These are phyloP conservation scores for Pocillopora grandis DNA, from an alignment of 92 coral and sea anemone species.

Conservation along the genomic window DNA sequence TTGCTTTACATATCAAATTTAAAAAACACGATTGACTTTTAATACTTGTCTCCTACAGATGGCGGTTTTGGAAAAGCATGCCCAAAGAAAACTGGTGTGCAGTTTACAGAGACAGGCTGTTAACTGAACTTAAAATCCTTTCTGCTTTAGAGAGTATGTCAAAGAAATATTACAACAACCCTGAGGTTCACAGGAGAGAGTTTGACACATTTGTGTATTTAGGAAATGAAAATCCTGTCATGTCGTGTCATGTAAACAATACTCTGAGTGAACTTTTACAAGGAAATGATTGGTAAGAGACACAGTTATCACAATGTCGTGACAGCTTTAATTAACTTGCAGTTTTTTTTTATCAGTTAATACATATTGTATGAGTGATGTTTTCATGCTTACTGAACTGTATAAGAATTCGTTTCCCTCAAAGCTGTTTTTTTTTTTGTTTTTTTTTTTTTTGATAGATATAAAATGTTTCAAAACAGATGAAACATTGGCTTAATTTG, in stretches of 20 bases:
- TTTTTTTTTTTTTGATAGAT: no score
- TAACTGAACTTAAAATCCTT: slow-evolving; percentile 48
- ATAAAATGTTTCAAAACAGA: no score
- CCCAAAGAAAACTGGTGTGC: slow-evolving; percentile 61
- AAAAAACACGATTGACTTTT: neutral
- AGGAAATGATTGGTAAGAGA: slow-evolving; percentile 53
- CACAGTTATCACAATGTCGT: neutral
- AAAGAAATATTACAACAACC: slow-evolving; percentile 55
- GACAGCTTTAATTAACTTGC: no score
- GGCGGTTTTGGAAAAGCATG: slow-evolving; percentile 67
- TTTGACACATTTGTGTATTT: slow-evolving; percentile 38
- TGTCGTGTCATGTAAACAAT: slow-evolving; percentile 28
- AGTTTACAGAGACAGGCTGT: slow-evolving; percentile 58
- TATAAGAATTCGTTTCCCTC: neutral
- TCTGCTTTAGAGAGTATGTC: slow-evolving; percentile 49
- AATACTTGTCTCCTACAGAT: slow-evolving; percentile 32
- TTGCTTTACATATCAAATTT: no score
- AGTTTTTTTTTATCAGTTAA: neutral
- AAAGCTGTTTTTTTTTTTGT: neutral
- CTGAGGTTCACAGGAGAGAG: slow-evolving; percentile 59
- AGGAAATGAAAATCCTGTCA: slow-evolving; percentile 24
- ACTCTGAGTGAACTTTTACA: slow-evolving; percentile 44
- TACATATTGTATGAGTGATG: no score
- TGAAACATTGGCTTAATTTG: no score
- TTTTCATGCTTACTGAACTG: neutral